These are phyloP conservation scores for Sylvia borin DNA, from an alignment of 2,797 vertebrate genomes.

Conservation along the genomic window DNA sequence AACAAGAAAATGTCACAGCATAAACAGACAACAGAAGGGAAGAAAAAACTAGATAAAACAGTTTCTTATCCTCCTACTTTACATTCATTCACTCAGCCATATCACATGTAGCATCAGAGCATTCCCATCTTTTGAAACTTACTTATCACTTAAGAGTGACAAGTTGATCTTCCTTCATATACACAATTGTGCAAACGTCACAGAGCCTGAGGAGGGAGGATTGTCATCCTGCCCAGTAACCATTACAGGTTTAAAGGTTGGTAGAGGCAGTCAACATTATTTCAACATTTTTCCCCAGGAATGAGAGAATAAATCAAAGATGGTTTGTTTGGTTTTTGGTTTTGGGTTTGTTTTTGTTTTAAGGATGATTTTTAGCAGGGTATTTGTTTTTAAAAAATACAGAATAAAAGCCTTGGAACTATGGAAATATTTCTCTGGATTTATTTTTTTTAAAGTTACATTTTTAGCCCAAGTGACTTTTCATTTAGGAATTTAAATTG, in stretches of 20 bases:
- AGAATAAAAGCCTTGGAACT: not conserved
- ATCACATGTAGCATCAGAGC: constrained; percentile 45
- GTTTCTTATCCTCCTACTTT: constrained; percentile 63
- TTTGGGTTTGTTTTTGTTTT: not conserved
- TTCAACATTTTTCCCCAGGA: not conserved
- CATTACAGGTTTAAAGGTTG: not conserved
- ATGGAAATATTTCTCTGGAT: not conserved
- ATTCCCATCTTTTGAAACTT: constrained; percentile 21
- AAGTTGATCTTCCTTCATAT: not conserved
- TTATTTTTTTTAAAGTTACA: not conserved
- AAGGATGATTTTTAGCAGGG: not conserved
- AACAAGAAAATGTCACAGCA: constrained; percentile 71
- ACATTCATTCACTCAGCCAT: constrained; percentile 54
- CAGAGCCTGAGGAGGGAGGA: not conserved
- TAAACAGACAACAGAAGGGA: constrained; percentile 69
- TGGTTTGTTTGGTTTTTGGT: not conserved
- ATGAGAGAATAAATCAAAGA: not conserved
- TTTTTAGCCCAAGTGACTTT: constrained; percentile 48
- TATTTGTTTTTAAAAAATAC: not conserved
- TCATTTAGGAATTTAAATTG: constrained; percentile 33
- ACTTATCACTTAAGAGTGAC: not conserved
- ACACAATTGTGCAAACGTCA: not conserved
- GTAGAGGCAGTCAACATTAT: not conserved
- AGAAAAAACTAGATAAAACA: constrained; percentile 63
- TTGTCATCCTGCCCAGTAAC: not conserved